Base-by-base conservation (phyloP, 2,888 invertebrate genomes). In the Watsonalla binaria region DNA sequence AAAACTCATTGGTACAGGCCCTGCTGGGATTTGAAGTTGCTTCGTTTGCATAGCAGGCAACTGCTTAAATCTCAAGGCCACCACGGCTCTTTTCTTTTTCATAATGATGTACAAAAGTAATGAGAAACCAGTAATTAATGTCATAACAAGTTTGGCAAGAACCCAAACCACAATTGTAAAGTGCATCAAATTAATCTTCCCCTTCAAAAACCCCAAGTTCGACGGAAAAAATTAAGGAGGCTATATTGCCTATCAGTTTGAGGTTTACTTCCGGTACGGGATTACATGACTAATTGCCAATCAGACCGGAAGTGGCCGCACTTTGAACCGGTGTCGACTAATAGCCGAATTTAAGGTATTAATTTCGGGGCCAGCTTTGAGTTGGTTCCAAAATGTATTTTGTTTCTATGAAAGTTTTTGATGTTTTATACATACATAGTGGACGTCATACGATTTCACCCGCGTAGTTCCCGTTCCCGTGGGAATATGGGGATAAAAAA, bases 281-380 rank as follows among this genome's bases (percentile, higher is more conserved):
- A 47, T 47, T 48, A 52, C 15, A 47, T 47, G 47, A 52, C 47
- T 52, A 52, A 52, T 47, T 52, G 52, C 15, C 47, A 52, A 52
- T 52, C 42, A 52, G 52, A 24, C 39, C 39, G 52, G 52, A 52
- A 52, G 52, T 52, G 52, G 35, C 37, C 46, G 6, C 15, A 42
- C 47, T 52, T 47, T 52, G 47, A 42, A 46, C 39, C 39, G 5
- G 11, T 33, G 11, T 33, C 9, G 35, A 47, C 47, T 47, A 47
- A 47, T 47, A 35, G 35, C 35, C 13, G 47, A 35, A 47, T 35
- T 47, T 35, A 13, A 47, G 13, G 13, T 35, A 46, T 46, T 46
- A 14, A 46, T 46, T 46, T 15, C 15, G 14, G 39, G 11, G 11
- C 42, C 42, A 24, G 24, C 4, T 24, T 42, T 42, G 42, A 42